Evolutionary conservation across 2,113 vertebrate species (phyloP), one percentile per base, ranked within the genome.

Genomic region (Rhadina sibilatrix): DNA sequence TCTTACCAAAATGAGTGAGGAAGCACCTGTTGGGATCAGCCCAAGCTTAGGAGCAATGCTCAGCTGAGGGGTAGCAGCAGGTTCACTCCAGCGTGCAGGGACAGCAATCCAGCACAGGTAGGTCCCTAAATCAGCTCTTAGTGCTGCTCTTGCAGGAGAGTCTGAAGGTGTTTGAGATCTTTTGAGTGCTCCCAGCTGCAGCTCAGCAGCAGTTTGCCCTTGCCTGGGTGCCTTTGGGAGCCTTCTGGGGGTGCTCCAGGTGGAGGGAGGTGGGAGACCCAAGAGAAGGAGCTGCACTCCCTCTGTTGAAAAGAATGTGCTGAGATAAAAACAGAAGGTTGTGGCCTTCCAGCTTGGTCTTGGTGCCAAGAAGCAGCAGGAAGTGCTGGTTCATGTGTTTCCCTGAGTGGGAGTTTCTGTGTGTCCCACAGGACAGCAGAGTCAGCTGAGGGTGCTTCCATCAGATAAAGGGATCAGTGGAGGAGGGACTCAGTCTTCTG

Each of bases 381-480:
- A 33, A 37, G 24, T n/a, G 66, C 66, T 71, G 64, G 15, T 77
- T 6, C 11, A 0, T 11, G 31, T 12, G 12, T n/a, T 81, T 59
- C 52, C 71, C 42, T n/a, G 25, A 3, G 25, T 11, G 68, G 42
- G 18, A 15, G 5, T 50, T 68, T 23, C 25, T 70, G 20, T 22
- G 40, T n/a, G 37, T 82, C 52, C 50, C 65, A 2, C 35, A 15
- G 68, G 31, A 22, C 2, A 77, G 71, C 65, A 11, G 60, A 42
- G 80, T 7, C 86, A 63, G 54, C 54, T 30, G 7, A 33, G 59
- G 69, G 60, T 15, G 6, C 30, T 35, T 35, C 69, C 9, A 9
- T 10, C 56, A 12, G 54, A 18, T 13, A 3, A 17, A 0, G 5
- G 10, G 12, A 27, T 15, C 0, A 0, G 9, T 14, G 87, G 59